Conservation (phyloP, 2,113 vertebrate genomes). For the Phoxinus phoxinus region DNA sequence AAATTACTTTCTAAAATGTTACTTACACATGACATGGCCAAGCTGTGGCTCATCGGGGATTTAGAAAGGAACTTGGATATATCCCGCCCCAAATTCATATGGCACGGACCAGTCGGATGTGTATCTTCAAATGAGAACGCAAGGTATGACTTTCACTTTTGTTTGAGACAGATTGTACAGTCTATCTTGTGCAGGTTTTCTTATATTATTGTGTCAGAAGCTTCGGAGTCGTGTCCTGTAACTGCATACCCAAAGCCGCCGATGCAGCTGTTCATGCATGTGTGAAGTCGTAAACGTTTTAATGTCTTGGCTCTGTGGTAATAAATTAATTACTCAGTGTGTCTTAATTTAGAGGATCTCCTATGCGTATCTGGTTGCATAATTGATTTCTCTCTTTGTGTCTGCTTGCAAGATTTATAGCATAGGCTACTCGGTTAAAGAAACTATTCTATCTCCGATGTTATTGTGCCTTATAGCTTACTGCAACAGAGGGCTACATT, state of each 20-base stretch:
- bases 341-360: not conserved
- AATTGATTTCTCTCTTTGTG: slow-evolving; percentile 24
- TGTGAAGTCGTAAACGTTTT: slow-evolving; percentile 32
- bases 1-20: not conserved
- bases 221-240: not conserved
- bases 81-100: not conserved
- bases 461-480: not conserved
- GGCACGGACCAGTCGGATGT: not conserved
- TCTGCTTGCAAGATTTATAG: not conserved
- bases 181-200: not conserved
- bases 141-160: not conserved
- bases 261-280: slow-evolving; percentile 24
- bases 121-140: not conserved
- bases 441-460: not conserved
- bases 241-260: not conserved
- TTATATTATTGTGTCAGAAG: not conserved
- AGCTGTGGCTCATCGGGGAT: not conserved
- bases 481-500: not conserved
- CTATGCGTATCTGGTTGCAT: slow-evolving; percentile 10
- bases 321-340: slow-evolving; percentile 23
- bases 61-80: not conserved
- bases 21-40: not conserved
- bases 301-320: not conserved
- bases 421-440: not conserved
- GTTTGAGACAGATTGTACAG: not conserved